These are phyloP conservation scores for Sebastes minor DNA, from an alignment of 2,797 vertebrate genomes.

Conservation along the genomic window DNA sequence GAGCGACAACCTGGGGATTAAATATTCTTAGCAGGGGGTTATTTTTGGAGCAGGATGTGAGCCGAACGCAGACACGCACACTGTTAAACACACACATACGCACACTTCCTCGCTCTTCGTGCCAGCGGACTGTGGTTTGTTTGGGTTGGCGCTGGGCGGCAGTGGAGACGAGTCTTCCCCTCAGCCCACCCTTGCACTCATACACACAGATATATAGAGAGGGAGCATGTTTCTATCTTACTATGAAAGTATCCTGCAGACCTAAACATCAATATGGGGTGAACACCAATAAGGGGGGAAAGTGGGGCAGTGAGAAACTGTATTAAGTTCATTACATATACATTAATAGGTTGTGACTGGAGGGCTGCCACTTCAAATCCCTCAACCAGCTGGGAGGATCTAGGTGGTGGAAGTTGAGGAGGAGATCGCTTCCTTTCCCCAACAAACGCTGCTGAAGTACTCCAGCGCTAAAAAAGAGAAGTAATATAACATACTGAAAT, in stretches of 20 bases:
- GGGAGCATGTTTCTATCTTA: background rate
- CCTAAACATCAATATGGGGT: background rate
- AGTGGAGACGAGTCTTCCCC: slow-evolving; percentile 53
- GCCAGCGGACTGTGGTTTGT: slow-evolving; percentile 79
- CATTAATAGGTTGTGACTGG: slow-evolving; percentile 27
- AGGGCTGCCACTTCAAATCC: slow-evolving; percentile 34
- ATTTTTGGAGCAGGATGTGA: slow-evolving; percentile 75
- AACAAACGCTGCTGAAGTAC: slow-evolving; percentile 16
- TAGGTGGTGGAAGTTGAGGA: slow-evolving; percentile 12
- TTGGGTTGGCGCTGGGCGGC: slow-evolving; percentile 72
- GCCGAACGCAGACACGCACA: slow-evolving; percentile 42
- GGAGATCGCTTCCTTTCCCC: slow-evolving; percentile 32
- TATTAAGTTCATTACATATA: background rate
- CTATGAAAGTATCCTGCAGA: background rate
- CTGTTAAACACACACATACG: slow-evolving; percentile 41
- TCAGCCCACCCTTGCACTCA: slow-evolving; percentile 53
- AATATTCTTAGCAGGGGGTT: slow-evolving; percentile 78
- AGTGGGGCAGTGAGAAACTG: background rate
- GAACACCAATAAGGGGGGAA: background rate
- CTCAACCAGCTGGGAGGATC: slow-evolving; percentile 13
- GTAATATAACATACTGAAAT: background rate
- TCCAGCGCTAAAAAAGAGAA: background rate
- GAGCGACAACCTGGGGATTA: slow-evolving; percentile 71
- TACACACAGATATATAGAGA: background rate
- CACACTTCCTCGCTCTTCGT: slow-evolving; percentile 30